Conservation (phyloP, 2,113 vertebrate species). For the Mesembrinibis cayennensis region DNA sequence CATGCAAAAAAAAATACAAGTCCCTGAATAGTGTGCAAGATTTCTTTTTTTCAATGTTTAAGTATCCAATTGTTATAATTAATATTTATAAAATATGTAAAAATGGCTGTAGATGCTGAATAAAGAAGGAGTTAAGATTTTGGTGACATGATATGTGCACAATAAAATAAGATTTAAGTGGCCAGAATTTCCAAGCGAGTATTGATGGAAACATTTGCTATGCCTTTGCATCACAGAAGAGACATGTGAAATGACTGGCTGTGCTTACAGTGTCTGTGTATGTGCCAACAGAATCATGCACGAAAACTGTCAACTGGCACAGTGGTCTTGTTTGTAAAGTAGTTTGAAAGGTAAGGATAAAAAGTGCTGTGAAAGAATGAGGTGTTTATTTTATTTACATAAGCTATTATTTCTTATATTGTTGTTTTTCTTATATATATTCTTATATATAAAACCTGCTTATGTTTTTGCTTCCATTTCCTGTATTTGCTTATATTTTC, state of each 20-base stretch:
- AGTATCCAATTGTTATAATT: background rate
- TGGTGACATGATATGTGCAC: background rate
- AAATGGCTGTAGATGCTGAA: background rate
- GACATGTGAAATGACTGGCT: background rate
- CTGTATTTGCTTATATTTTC: background rate
- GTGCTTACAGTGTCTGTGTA: background rate
- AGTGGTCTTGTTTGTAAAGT: background rate
- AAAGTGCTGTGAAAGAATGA: background rate
- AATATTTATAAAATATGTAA: background rate
- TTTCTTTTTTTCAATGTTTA: background rate
- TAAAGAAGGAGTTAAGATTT: background rate
- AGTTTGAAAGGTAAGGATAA: background rate
- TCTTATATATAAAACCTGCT: no score
- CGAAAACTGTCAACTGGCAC: background rate
- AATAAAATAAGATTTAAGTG: background rate
- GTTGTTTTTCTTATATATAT: no score
- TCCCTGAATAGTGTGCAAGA: background rate
- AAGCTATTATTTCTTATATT: background rate
- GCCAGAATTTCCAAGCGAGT: background rate
- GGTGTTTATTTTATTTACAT: background rate
- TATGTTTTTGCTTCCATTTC: background rate
- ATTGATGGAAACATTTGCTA: background rate
- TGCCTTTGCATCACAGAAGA: background rate
- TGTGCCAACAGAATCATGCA: background rate
- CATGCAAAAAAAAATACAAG: background rate